Base-by-base conservation (phyloP, 2,888 invertebrate species). In the Sinelater perroti region DNA sequence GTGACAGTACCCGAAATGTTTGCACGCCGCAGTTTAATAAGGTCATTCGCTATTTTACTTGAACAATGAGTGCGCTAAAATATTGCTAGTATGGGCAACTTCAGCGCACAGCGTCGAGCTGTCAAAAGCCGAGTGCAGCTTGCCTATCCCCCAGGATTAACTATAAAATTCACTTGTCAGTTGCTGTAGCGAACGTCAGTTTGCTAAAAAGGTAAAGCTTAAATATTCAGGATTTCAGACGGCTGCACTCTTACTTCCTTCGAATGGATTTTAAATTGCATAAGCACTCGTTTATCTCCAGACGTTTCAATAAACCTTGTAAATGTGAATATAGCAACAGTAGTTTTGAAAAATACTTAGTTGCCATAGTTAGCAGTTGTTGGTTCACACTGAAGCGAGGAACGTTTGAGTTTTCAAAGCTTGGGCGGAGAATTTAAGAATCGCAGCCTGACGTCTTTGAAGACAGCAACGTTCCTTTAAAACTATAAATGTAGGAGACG, bases 171-270 rank as follows among this genome's bases (percentile, higher is more conserved):
- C 42, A 44, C 44, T 40, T 40, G 40, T 40, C 44, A 33, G 24
- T 35, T 53, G 13, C 21, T 51, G 45, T 45, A 36, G 45, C 35
- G 26, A 45, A 31, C 24, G 31, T 47, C 31, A 45, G 33, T 40
- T 21, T 20, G 17, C 35, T 24, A n/a, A 26, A 31, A 35, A 35
- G 33, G 13, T 31, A 26, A 44, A 40, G 20, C 24, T 56, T 47
- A 40, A 47, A 56, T 40, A 56, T 49, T 56, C 40, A 49, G 11
- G 38, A 49, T 42, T 56, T 47, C 49, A 56, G 49, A 47, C 38
- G 28, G 42, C 49, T 49, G 40, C 40, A 54, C 18, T 18, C n/a
- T 47, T 26, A 40, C 50, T 30, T 30, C 13, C 50, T 30, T 30
- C 13, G 10, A 20, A 36, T 47, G 49, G 49, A 30, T 35, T 42